phyloP scores from a whole-genome alignment of 1,140 invertebrate species.

The Euwallacea similis region DNA sequence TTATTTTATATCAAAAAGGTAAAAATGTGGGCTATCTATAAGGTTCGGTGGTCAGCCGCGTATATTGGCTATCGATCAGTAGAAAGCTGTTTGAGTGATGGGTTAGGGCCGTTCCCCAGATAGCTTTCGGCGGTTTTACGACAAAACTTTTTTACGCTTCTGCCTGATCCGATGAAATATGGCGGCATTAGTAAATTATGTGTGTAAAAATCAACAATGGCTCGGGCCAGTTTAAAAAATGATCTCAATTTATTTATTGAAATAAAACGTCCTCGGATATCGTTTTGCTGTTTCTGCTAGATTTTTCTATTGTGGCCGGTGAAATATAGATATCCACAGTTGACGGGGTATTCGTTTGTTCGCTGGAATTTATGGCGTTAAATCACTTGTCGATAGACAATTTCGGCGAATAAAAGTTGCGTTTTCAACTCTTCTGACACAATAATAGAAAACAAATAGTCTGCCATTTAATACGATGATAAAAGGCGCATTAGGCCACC shows the following conservation, averaged over 20 bases:
- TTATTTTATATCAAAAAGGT: conserved; percentile 33
- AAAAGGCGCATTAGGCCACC: too few species aligned
- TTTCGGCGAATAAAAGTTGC: conserved; percentile 33
- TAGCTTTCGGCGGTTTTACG: conserved; percentile 36
- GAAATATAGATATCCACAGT: conserved; percentile 35
- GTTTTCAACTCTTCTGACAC: conserved; percentile 22
- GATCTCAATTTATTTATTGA: conserved; percentile 40
- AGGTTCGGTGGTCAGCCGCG: conserved; percentile 27
- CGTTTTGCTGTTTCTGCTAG: conserved; percentile 19
- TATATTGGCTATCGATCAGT: conserved; percentile 34
- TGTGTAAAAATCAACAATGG: conserved; percentile 41
- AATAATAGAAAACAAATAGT: conserved; percentile 37
- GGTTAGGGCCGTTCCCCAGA: conserved; percentile 21
- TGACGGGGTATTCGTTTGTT: conserved; percentile 30
- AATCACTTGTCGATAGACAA: conserved; percentile 38
- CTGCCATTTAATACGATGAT: conserved; percentile 12
- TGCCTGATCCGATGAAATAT: conserved; percentile 35
- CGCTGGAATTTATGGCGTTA: conserved; percentile 27
- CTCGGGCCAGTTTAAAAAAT: conserved; percentile 32
- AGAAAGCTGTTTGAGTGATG: conserved; percentile 34
- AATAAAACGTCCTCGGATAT: conserved; percentile 29
- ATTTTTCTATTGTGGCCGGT: conserved; percentile 35
- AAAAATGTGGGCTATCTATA: conserved; percentile 21
- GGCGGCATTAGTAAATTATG: conserved; percentile 37
- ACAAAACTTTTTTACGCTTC: conserved; percentile 39